Percentiles rank a stretch among this genome's conserved stretches.
These are phyloP conservation scores for Eupithecia abbreviata DNA, from an alignment of 2,888 invertebrate species.

Conservation along the genomic window DNA sequence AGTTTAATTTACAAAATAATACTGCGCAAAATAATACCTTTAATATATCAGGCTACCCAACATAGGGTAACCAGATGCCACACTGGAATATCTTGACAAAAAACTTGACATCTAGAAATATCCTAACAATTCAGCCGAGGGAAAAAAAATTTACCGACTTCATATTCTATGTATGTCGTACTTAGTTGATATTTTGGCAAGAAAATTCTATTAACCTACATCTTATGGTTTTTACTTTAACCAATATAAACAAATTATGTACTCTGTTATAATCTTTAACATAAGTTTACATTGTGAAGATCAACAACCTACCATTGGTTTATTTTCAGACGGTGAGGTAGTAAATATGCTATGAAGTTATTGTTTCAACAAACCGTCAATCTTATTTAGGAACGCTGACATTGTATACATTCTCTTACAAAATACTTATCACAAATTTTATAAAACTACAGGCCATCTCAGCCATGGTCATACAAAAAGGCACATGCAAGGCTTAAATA, in stretches of 20 bases:
- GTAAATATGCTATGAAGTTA: neutral
- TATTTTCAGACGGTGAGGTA: conserved; percentile 13
- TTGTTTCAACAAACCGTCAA: conserved; percentile 16
- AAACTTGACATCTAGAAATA: too few relatives aligned
- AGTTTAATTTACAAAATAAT: neutral
- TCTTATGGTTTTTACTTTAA: neutral
- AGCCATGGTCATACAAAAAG: neutral
- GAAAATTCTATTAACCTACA: neutral
- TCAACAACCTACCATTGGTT: neutral
- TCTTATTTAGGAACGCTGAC: conserved; percentile 21
- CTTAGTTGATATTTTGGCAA: conserved; percentile 6
- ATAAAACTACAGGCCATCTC: neutral
- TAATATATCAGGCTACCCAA: neutral
- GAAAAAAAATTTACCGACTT: neutral
- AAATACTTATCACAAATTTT: conserved; percentile 6
- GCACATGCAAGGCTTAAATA: neutral
- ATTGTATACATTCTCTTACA: conserved; percentile 1
- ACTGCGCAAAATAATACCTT: conserved; percentile 1
- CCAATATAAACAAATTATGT: neutral
- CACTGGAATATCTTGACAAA: too few relatives aligned
- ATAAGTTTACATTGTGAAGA: conserved; percentile 8
- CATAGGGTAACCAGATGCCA: neutral
- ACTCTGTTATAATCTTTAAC: neutral
- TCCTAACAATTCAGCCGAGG: too few relatives aligned
- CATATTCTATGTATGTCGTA: neutral